Evolutionary conservation across 2,113 vertebrate genomes (phyloP).

Genomic region (Zingel zingel): DNA sequence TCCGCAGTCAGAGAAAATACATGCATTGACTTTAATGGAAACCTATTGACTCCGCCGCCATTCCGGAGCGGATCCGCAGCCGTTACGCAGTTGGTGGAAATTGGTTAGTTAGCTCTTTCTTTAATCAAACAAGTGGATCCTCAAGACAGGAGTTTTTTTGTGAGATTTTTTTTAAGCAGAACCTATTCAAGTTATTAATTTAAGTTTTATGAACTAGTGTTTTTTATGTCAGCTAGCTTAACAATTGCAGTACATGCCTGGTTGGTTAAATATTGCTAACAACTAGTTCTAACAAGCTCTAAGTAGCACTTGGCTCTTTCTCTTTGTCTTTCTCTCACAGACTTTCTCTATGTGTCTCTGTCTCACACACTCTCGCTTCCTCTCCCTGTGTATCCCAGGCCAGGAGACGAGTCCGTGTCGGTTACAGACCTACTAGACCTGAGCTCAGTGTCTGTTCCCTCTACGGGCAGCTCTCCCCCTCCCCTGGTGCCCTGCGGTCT

Average conservation of each 20-base stretch:
- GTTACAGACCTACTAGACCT: conserved; percentile 88
- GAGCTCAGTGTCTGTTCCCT: conserved; percentile 78
- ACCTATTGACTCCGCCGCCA: too few relatives aligned
- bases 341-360: conserved; percentile 7
- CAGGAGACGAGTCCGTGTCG: conserved; percentile 85
- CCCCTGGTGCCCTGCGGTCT: conserved; percentile 72
- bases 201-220: neutral
- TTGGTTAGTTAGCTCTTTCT: neutral
- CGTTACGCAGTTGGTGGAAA: too few relatives aligned
- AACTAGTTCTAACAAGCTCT: too few relatives aligned
- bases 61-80: too few relatives aligned
- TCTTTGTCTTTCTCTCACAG: neutral
- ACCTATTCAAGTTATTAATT: neutral
- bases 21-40: too few relatives aligned
- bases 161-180: neutral
- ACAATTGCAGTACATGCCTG: neutral
- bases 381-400: conserved; percentile 71
- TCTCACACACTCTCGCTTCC: conserved; percentile 12
- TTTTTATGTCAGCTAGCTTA: neutral
- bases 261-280: neutral
- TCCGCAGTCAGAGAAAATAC: too few relatives aligned
- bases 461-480: conserved; percentile 74
- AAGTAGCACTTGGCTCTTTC: neutral
- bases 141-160: neutral
- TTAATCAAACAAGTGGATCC: neutral